Percentiles rank a stretch among this genome's conserved stretches.
Evolutionary conservation across 1,140 invertebrate genomes (phyloP).

Genomic region (Solenopsis fugax): DNA sequence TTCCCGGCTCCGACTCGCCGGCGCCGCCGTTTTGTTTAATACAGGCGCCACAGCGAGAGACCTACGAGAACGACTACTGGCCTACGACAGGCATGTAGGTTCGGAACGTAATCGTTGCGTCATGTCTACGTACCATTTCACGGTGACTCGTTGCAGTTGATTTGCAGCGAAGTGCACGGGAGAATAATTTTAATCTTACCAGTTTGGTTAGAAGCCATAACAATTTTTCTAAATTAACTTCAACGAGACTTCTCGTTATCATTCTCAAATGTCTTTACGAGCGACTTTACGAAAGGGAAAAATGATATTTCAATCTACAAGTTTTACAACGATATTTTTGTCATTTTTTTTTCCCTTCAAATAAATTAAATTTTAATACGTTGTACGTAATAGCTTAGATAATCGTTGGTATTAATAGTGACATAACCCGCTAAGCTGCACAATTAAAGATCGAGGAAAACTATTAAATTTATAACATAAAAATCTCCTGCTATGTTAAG

Average conservation of each 20-base stretch:
- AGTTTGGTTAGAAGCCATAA: no score
- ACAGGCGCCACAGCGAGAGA: slow-evolving; percentile 27
- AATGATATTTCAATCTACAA: not conserved
- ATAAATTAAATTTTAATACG: not conserved
- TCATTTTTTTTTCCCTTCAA: not conserved
- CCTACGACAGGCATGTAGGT: slow-evolving; percentile 37
- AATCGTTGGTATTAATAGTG: not conserved
- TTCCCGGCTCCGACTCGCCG: slow-evolving; percentile 28
- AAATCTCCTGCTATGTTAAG: not conserved
- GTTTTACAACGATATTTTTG: not conserved
- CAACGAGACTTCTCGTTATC: not conserved
- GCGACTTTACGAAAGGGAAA: not conserved
- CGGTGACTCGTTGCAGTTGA: slow-evolving; percentile 15
- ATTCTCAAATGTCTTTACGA: not conserved
- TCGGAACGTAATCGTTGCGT: slow-evolving; percentile 25
- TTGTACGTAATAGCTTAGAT: not conserved
- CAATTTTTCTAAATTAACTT: not conserved
- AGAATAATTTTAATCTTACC: not conserved
- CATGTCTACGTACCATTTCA: slow-evolving; percentile 27
- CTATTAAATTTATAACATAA: slow-evolving; percentile 23
- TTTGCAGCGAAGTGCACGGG: not conserved
- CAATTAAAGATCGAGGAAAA: slow-evolving; percentile 19
- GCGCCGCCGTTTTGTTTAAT: slow-evolving; percentile 56
- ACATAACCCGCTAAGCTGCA: not conserved
- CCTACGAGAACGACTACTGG: slow-evolving; percentile 12